phyloP scores from a whole-genome alignment of 2,797 vertebrate genomes.

The Gallinago solitaria region DNA sequence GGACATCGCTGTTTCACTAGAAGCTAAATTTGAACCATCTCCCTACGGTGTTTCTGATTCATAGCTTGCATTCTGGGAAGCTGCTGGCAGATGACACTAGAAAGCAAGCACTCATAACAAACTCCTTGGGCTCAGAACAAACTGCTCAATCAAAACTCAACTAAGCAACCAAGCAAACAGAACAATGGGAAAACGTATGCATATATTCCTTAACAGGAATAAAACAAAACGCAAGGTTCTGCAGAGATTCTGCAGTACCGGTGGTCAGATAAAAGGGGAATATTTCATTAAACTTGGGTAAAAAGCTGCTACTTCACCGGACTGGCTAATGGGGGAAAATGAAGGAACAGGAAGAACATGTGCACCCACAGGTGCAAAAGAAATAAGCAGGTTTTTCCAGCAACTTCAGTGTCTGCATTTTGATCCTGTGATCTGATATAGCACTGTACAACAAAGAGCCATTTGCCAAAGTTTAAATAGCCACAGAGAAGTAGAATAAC shows the following conservation, averaged over 20 bases:
- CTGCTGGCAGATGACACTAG: fast-evolving
- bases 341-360: background rate
- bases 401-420: background rate
- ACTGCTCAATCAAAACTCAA: background rate
- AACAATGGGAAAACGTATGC: fast-evolving
- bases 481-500: background rate
- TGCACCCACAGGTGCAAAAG: background rate
- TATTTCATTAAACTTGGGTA: background rate
- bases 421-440: background rate
- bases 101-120: background rate
- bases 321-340: background rate
- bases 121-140: background rate
- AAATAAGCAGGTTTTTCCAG: background rate
- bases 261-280: background rate
- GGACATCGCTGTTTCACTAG: fast-evolving
- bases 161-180: background rate
- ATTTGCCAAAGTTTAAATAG: background rate
- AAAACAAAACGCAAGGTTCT: background rate
- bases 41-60: background rate
- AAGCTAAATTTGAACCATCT: background rate
- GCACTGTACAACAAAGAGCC: background rate
- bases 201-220: background rate
- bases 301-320: background rate
- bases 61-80: background rate
- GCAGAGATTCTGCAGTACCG: background rate